Evolutionary conservation across 2,113 vertebrate species (phyloP).

Genomic region (Brachionichthys hirsutus): DNA sequence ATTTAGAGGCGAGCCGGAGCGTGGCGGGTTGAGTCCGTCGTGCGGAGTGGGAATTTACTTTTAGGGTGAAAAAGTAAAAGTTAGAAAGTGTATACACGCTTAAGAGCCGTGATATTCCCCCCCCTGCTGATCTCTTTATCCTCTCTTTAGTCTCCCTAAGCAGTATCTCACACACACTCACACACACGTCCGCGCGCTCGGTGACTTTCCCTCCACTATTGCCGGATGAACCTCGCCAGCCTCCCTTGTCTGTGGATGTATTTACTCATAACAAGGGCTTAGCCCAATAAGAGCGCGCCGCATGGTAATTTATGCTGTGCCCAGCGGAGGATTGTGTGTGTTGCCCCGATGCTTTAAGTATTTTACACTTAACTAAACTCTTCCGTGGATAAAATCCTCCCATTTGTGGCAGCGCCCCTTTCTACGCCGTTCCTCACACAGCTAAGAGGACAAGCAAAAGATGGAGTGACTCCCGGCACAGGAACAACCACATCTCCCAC

Average conservation of each 20-base stretch:
- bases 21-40: conserved; percentile 42
- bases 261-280: conserved; percentile 84
- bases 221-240: conserved; percentile 72
- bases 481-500: too few species aligned
- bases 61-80: conserved; percentile 67
- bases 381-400: conserved; percentile 61
- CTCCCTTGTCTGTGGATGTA: conserved; percentile 69
- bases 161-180: conserved; percentile 37
- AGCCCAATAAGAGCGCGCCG: conserved; percentile 78
- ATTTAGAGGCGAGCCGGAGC: conserved; percentile 17
- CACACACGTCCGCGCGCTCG: conserved; percentile 42
- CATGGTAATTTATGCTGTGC: conserved; percentile 81
- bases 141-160: conserved; percentile 73
- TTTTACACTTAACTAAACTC: conserved; percentile 80
- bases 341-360: conserved; percentile 71
- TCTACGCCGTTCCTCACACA: conserved; percentile 30
- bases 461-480: too few species aligned
- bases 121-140: conserved; percentile 73
- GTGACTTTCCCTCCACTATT: conserved; percentile 47
- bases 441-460: conserved; percentile 1
- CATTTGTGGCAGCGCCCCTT: conserved; percentile 32
- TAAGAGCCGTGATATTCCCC: conserved; percentile 75
- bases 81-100: conserved; percentile 73
- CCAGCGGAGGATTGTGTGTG: conserved; percentile 72
- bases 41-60: conserved; percentile 66